Conservation (phyloP, 2,888 invertebrate genomes). For the Leptarthrus brevirostris region DNA sequence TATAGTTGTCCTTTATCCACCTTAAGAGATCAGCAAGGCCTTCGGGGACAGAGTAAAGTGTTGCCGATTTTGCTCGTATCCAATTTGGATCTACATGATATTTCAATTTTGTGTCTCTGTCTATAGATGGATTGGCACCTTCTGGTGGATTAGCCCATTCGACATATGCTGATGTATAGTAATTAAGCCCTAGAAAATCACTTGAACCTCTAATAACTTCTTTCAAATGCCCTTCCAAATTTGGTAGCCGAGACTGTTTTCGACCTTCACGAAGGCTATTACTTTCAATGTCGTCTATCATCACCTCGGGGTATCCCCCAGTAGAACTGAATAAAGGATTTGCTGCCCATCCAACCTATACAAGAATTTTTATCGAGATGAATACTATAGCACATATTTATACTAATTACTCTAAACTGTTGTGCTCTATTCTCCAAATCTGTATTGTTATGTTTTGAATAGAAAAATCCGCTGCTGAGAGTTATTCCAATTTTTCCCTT, state of each 20-base stretch:
- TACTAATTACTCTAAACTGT: conserved; percentile 58
- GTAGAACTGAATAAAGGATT: conserved; percentile 61
- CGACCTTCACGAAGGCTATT: conserved; percentile 62
- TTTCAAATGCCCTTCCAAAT: conserved; percentile 55
- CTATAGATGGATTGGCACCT: conserved; percentile 68
- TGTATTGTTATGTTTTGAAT: conserved; percentile 56
- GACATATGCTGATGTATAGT: conserved; percentile 59
- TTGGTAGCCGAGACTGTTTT: conserved; percentile 59
- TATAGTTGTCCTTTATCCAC: conserved; percentile 63
- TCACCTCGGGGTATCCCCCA: conserved; percentile 62
- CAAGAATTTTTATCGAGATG: background rate
- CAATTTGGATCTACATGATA: conserved; percentile 57
- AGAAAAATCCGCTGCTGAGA: conserved; percentile 58
- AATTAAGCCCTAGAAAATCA: conserved; percentile 62
- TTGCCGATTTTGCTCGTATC: conserved; percentile 59
- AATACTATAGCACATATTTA: background rate
- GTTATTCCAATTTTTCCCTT: conserved; percentile 61
- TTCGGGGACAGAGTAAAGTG: conserved; percentile 61
- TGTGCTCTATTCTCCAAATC: conserved; percentile 57
- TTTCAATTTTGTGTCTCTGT: conserved; percentile 67
- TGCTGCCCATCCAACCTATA: conserved; percentile 63
- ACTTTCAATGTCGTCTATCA: conserved; percentile 59
- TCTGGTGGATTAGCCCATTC: conserved; percentile 55
- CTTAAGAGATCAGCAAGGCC: conserved; percentile 58
- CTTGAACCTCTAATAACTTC: conserved; percentile 57